Base-by-base conservation (phyloP, 2,113 vertebrate species). In the Vulpes ferrilata region DNA sequence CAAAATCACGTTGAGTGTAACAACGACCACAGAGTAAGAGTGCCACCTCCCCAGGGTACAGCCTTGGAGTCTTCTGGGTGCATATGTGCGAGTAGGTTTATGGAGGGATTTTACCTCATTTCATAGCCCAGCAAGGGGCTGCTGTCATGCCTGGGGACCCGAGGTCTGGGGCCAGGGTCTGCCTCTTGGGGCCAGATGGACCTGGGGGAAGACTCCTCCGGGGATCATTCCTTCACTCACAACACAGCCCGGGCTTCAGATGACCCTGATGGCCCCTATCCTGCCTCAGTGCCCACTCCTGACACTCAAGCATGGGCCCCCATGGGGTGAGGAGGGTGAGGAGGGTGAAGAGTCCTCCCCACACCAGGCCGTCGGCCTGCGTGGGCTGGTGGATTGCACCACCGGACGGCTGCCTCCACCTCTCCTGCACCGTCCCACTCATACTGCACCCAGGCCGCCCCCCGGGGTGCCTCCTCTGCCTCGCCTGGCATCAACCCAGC, bases 351-450 rank as follows among this genome's bases (percentile, higher is more conserved):
- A 60, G 22, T 22, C n/a, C 17, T 2, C 23, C 35, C 30, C 55
- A 13, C 48, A 38, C 79, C 3, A 0, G 19, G 60, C 78, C 11
- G 7, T 73, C 0, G 0, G 27, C 25, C 5, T 87, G 59, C 1
- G 4, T 83, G 51, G 90, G 92, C 69, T 60, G 51, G 25, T 0
- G 0, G 57, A 16, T 76, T 90, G 64, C 69, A 55, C 96, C 93
- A 53, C 79, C 73, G 65, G 60, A 53, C 0, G 0, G 23, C 86
- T 32, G 30, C 73, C 82, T 74, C 73, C 19, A 15, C 25, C 79
- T 69, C 74, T 94, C 80, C 62, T 60, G 48, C 6, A 0, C 38
- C 88, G 30, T 19, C 22, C 78, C 15, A 4, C 53, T 81, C 0
- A 0, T 73, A 11, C 13, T 0, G 5, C 79, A 13, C 20, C 1